Base-by-base conservation (phyloP, 1,140 invertebrate genomes). In the Neodiprion virginianus region DNA sequence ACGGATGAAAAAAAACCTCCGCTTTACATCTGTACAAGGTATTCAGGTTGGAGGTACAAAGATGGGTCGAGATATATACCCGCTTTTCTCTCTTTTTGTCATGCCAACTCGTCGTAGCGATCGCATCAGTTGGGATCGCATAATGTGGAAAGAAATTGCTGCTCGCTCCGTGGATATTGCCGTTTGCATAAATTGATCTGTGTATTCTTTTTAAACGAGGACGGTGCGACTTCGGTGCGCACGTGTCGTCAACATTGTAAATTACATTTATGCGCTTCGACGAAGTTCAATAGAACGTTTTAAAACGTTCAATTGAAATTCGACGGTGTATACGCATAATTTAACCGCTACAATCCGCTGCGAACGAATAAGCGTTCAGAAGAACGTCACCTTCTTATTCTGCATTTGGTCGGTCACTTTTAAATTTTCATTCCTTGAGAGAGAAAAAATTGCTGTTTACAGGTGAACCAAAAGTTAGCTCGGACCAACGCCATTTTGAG, bases 401-500 rank as follows among this genome's bases (percentile, higher is more conserved):
- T 14, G 7, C 61, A 66, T 65, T 65, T n/a, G n/a, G 14, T 21
- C 17, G 28, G 40, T 47, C 14, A 21, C 40, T 14, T 69, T 14
- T 69, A n/a, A 69, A 21, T 69, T 69, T 69, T 69, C 68, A n/a
- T 69, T 7, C 28, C 14, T n/a, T 21, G 17, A 40, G 28, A 3
- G 28, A 40, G 28, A 40, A 40, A 40, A 40, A 40, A 40, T 40
- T 1, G 2, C 5, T 40, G 28, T 40, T 40, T 88, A 48, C 84
- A 94, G 93, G 88, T 89, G 69, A 87, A 81, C 78, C 89, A 91
- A 77, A 93, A 91, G 84, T 78, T 84, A 48, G 88, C 79, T 7
- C 90, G 88, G 78, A 88, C 90, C 47, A 88, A 90, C 66, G 91
- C 92, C 49, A 91, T 94, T 77, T 83, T 93, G 67, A 84, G 87